Evolutionary conservation across 2,113 vertebrate species (phyloP).

Genomic region (Corythoichthys intestinalis): DNA sequence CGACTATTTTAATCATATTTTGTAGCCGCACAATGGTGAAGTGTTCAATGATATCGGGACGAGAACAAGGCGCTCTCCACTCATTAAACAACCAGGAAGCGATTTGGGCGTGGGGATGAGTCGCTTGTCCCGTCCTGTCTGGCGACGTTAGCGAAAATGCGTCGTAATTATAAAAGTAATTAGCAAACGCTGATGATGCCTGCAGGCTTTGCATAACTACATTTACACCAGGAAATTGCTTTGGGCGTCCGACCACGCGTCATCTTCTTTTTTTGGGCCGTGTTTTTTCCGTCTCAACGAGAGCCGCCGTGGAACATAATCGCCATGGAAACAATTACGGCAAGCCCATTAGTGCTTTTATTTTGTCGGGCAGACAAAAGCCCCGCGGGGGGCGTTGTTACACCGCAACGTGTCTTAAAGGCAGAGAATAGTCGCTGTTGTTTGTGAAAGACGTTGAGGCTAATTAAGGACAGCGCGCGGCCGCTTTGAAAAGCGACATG

Average conservation of each 20-base stretch:
- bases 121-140: slow-evolving; percentile 82
- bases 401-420: background rate
- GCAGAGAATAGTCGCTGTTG: background rate
- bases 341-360: slow-evolving; percentile 40
- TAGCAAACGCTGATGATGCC: slow-evolving; percentile 99
- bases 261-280: slow-evolving; percentile 38
- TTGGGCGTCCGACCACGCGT: slow-evolving; percentile 82
- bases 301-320: slow-evolving; percentile 59
- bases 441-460: background rate
- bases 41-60: background rate
- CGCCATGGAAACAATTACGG: slow-evolving; percentile 73
- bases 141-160: slow-evolving; percentile 91
- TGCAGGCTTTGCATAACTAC: slow-evolving; percentile 99
- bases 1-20: too few species aligned
- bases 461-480: background rate
- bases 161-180: slow-evolving; percentile 99
- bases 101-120: slow-evolving; percentile 96
- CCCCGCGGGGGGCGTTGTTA: slow-evolving; percentile 62
- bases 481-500: slow-evolving; percentile 57
- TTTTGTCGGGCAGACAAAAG: slow-evolving; percentile 52
- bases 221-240: slow-evolving; percentile 99
- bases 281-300: slow-evolving; percentile 32
- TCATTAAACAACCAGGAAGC: slow-evolving; percentile 83
- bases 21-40: background rate
- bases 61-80: slow-evolving; percentile 6